Conservation (phyloP, 2,113 vertebrate species). For the Lagopus muta region DNA sequence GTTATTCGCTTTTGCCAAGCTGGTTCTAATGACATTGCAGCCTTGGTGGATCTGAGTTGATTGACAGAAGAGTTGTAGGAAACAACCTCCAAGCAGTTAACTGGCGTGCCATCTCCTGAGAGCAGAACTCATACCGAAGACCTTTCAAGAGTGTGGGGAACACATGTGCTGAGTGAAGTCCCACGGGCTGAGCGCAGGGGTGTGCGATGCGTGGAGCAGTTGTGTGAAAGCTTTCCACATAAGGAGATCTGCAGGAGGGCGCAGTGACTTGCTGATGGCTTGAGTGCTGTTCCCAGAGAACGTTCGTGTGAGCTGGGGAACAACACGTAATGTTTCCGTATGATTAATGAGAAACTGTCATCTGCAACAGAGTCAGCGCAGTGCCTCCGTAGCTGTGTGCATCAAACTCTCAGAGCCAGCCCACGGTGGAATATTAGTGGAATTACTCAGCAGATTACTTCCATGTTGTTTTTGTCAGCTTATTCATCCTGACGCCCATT, state of each 20-base stretch:
- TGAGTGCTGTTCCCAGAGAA: slow-evolving; percentile 31
- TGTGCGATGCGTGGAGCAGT: neutral
- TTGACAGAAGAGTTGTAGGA: neutral
- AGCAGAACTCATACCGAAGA: neutral
- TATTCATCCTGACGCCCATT: slow-evolving; percentile 18
- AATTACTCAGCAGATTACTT: slow-evolving; percentile 70
- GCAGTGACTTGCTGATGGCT: neutral
- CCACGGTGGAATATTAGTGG: slow-evolving; percentile 62
- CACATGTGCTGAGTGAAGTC: accelerated
- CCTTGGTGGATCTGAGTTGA: neutral
- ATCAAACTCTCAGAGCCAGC: slow-evolving; percentile 34
- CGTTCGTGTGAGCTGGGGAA: slow-evolving; percentile 37
- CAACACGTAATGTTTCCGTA: neutral
- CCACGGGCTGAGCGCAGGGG: neutral
- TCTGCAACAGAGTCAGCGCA: slow-evolving; percentile 58
- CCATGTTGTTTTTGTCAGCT: slow-evolving; percentile 62
- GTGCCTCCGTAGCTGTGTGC: slow-evolving; percentile 27
- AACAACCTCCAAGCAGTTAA: neutral
- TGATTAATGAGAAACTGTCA: slow-evolving; percentile 67
- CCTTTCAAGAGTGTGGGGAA: neutral
- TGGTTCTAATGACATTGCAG: neutral
- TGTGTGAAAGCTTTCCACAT: neutral
- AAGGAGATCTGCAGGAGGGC: neutral
- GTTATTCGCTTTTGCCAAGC: neutral
- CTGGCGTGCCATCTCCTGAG: neutral